phyloP scores from a whole-genome alignment of 35 echinoderm and acorn worm species.

The Patiria miniata region DNA sequence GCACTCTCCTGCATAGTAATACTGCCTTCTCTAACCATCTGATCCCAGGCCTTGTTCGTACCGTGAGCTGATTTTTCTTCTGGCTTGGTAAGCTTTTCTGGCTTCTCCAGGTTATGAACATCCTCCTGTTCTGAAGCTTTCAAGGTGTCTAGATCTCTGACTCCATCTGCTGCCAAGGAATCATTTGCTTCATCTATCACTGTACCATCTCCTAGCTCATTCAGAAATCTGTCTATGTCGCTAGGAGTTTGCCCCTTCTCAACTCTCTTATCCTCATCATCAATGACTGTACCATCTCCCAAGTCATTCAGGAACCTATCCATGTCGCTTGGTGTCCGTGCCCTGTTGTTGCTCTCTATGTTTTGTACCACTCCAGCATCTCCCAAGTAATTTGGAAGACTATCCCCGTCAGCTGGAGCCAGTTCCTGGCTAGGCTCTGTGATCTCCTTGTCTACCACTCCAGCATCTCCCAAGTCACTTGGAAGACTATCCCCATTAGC shows the following conservation, averaged over 20 bases:
- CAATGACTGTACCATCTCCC: neutral
- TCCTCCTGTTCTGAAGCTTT: neutral
- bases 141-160: neutral
- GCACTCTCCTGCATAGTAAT: neutral
- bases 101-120: no score
- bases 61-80: no score
- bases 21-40: neutral
- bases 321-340: neutral
- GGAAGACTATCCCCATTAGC: no score
- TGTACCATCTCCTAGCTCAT: constrained; percentile 20
- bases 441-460: no score
- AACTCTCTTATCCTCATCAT: constrained; percentile 3
- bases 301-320: constrained; percentile 4
- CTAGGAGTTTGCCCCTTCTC: neutral
- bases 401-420: no score
- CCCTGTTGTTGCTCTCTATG: neutral
- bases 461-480: no score
- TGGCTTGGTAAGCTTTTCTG: no score
- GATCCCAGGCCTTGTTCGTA: no score
- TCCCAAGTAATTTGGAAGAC: no score
- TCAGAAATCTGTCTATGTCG: neutral
- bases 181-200: neutral
- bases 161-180: neutral
- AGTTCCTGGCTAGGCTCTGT: no score
- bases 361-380: no score